A percentile compares a stretch with the other conserved stretches of the same genome.
phyloP scores from a whole-genome alignment of 2,888 invertebrate genomes.

The Orthosia gracilis region DNA sequence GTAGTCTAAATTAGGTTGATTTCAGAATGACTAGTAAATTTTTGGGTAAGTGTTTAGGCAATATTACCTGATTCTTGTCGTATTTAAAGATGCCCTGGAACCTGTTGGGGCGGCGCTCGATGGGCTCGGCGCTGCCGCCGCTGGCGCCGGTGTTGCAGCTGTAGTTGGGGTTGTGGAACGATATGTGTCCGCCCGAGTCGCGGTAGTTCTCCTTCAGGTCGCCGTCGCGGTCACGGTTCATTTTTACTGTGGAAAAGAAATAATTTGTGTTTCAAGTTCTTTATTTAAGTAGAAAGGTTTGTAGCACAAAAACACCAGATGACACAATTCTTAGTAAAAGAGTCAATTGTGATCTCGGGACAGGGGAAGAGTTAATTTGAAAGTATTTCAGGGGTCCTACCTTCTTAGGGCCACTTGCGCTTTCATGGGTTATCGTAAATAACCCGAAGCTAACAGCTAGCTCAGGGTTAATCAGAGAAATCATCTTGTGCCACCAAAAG shows the following conservation, averaged over 20 bases:
- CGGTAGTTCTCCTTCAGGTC: constrained; percentile 85
- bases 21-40: background rate
- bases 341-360: background rate
- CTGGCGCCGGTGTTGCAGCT: constrained; percentile 84
- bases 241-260: constrained; percentile 69
- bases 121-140: constrained; percentile 81
- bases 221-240: constrained; percentile 68
- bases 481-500: no score
- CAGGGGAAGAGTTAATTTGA: no score
- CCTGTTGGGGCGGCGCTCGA: constrained; percentile 80
- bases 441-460: no score
- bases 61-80: constrained; percentile 93
- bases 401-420: no score
- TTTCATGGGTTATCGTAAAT: no score
- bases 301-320: background rate
- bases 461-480: no score
- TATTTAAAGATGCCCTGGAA: constrained; percentile 94
- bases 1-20: background rate
- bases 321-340: background rate
- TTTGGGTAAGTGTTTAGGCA: no score
- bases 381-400: no score
- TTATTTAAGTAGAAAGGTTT: background rate
- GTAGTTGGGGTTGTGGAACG: constrained; percentile 98
- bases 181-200: constrained; percentile 93
- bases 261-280: background rate